Evolutionary conservation across 1,140 invertebrate genomes (phyloP), one percentile per base, ranked within the genome.

Genomic region (Drosophila bifasciata): DNA sequence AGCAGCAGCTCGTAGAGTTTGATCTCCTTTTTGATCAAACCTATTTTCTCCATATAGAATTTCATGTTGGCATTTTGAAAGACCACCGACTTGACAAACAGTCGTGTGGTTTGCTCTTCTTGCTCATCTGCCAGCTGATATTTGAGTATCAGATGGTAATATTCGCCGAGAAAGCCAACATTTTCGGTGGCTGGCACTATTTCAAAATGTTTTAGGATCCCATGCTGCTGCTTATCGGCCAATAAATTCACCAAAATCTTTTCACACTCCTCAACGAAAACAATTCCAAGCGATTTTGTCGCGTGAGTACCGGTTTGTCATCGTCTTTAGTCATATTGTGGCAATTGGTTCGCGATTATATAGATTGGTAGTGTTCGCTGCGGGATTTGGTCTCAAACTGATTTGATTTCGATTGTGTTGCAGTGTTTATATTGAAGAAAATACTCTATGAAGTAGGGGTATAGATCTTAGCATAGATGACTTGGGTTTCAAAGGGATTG

Each of bases 71-170:
- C 69, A 73, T 74, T 76, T 28, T 90, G 73, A 51, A 68, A 86
- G 3, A 72, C 67, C 16, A 86, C 67, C 1, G 81, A 83, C 43
- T 91, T 91, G 39, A 91, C 85, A 76, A 91, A 91, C 0, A 91
- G 44, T 6, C 89, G 71, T 0, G 46, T 68, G 1, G 45, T 60
- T 5, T 52, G 55, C 4, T 67, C 49, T 6, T 62, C 21, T 3
- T 52, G 7, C 0, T 70, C 68, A 43, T 62, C 15, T 2, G 53
- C 66, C 39, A 76, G 25, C 46, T 55, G 48, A 67, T 91, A 91
- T 11, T 23, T 71, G 0, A 91, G 59, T 17, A 77, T 19, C 15
- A 91, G 48, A 59, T 89, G 78, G 66, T 69, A 90, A 46, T 91
- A 91, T 76, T 90, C 81, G 1, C 89, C 89, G 9, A 91, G 36